Base-by-base conservation (phyloP, 2,888 invertebrate species). In the Diarsia mendica region DNA sequence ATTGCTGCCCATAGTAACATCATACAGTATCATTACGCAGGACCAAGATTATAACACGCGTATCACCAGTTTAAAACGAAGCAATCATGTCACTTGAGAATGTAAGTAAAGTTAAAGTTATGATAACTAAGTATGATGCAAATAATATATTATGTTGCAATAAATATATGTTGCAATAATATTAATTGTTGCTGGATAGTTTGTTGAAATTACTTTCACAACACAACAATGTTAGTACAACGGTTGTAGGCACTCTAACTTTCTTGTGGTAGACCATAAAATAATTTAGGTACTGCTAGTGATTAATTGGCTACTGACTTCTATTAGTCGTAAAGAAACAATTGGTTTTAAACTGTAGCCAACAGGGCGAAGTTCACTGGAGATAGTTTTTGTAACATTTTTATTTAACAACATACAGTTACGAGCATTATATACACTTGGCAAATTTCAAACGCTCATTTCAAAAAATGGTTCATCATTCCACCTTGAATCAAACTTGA, bases 131-230 rank as follows among this genome's bases (percentile, higher is more conserved):
- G 15, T 46, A 48, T 3, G 20, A 23, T 9, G n/a, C 48, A 58
- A 76, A 51, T n/a, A 28, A 28, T 28, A 28, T 28, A 28, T 1
- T 28, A 48, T 53, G 33, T 55, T 61, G n/a, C 48, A 28, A 13
- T 0, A 75, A 49, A n/a, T 1, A 2, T 28, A 48, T 53, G 33
- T 55, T 61, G n/a, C 48, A 28, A 13, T 0, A 75, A 49, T 55
- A 77, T 39, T 66, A n/a, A n/a, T 66, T 77, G 51, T 78, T 60
- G 53, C 76, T 18, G 46, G n/a, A 28, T 33, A 49, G 28, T n/a
- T 67, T 67, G 49, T n/a, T 0, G n/a, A 49, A 51, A 77, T 67
- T 77, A 33, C 15, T 9, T 75, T 51, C 20, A 6, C 23, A 49
- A 20, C 15, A 15, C 68, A 77, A 77, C 75, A 75, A 60, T 77